Percentiles rank a stretch among this genome's conserved stretches.
These are phyloP conservation scores for Hemitrygon akajei DNA, from an alignment of 2,797 vertebrate genomes.

Conservation along the genomic window DNA sequence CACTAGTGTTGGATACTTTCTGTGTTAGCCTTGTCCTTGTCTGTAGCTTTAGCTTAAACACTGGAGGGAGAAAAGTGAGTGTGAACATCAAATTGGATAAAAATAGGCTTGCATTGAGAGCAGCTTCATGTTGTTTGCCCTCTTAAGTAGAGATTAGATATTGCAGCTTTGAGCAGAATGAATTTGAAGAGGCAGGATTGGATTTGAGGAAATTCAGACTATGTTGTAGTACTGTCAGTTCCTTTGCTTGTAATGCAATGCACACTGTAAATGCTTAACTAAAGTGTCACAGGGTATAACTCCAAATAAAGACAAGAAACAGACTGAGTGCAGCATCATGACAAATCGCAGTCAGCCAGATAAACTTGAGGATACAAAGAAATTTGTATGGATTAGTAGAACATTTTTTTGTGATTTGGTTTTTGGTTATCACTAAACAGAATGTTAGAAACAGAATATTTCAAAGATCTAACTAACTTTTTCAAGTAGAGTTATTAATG, in stretches of 20 bases:
- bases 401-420: too few relatives aligned
- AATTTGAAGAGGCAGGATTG: slow-evolving; percentile 3
- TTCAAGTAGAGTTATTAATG: not conserved
- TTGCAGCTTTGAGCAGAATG: not conserved
- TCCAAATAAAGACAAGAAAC: slow-evolving; percentile 26
- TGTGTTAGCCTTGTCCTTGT: not conserved
- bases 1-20: not conserved
- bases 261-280: slow-evolving; percentile 13
- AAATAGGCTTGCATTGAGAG: not conserved
- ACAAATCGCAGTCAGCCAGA: not conserved
- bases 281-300: not conserved
- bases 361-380: not conserved
- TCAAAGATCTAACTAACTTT: not conserved
- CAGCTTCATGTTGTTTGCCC: not conserved
- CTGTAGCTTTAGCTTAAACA: not conserved
- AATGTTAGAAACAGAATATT: not conserved
- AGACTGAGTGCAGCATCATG: not conserved
- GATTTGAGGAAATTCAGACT: not conserved
- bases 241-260: not conserved
- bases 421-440: not conserved
- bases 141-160: slow-evolving; percentile 10
- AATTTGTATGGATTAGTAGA: not conserved
- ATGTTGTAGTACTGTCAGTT: not conserved
- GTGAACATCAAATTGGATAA: not conserved
- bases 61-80: not conserved